Percentiles rank a stretch among this genome's conserved stretches.
Evolutionary conservation across 2,113 vertebrate species (phyloP).

Genomic region (Eretmodus cyanostictus): DNA sequence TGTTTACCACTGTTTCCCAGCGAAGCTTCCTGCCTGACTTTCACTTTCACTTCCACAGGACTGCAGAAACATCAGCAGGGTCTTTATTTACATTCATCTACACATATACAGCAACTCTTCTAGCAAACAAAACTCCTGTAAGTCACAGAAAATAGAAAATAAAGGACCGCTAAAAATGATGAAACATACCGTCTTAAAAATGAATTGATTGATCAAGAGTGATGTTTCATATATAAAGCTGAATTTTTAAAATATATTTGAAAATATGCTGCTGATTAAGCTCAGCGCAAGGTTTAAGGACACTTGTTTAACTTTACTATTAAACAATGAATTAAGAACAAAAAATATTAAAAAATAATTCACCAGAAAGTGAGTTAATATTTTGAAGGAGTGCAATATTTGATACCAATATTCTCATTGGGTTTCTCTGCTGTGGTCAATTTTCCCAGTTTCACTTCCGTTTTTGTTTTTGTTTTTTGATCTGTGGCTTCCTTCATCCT

Average conservation of each 20-base stretch:
- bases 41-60: constrained; percentile 54
- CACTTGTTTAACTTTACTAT: neutral
- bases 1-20: constrained; percentile 44
- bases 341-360: neutral
- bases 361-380: neutral
- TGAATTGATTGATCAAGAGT: neutral
- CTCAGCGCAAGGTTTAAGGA: neutral
- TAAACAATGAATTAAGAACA: neutral
- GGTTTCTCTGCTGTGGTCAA: neutral
- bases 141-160: neutral
- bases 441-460: neutral
- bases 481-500: neutral
- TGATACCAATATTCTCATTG: neutral
- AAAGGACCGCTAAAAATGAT: neutral
- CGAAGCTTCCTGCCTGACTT: constrained; percentile 36
- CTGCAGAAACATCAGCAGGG: neutral
- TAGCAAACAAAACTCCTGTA: neutral
- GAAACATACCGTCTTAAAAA: fast-evolving
- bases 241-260: neutral
- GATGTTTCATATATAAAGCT: neutral
- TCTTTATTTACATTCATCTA: neutral
- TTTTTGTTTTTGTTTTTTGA: neutral
- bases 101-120: neutral
- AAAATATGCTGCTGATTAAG: neutral
- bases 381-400: neutral